Evolutionary conservation across 2,888 invertebrate genomes (phyloP), one percentile per base, ranked within the genome.

Genomic region (Phyto melanocephala): DNA sequence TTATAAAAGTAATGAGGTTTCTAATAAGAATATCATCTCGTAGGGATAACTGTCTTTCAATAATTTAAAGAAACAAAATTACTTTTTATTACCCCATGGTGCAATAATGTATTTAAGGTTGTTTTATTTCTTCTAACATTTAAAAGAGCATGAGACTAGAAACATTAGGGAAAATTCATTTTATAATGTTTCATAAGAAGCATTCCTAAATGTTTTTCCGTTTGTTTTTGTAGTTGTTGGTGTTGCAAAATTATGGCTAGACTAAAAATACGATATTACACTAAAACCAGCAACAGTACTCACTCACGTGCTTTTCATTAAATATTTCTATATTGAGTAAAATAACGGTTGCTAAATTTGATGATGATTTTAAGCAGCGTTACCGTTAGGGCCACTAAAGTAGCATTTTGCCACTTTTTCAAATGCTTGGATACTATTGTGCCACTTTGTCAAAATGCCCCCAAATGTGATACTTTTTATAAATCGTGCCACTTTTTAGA

Each of bases 51-150:
- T 5, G 1, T 45, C 17, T 17, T 8, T 17, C 6, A 45, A 45
- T 5, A 5, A 6, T 28, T 28, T 45, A 15, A 8, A 1, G 5
- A 8, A 7, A 3, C 0, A n/a, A n/a, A n/a, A n/a, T n/a, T n/a
- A n/a, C n/a, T n/a, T 28, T 33, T 10, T n/a, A 33, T 35, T n/a
- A 47, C 22, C 76, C 65, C 76, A 81, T 81, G 37, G 76, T 81
- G 77, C 76, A 67, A 42, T 45, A 65, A 35, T 50, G 24, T 40
- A 1, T 56, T 56, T 47, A 40, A 20, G 45, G 35, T 54, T 33
- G 74, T 45, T 56, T 56, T 42, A 17, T 10, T 72, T 60, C 2
- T 10, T 10, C 3, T 7, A 7, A 20, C 1, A 1, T 20, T 40
- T 7, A 7, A n/a, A 52, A 70, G 52, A 62, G 70, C 42, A 54